phyloP scores from a whole-genome alignment of 2,888 invertebrate species.

The Entomobrya multifasciata region DNA sequence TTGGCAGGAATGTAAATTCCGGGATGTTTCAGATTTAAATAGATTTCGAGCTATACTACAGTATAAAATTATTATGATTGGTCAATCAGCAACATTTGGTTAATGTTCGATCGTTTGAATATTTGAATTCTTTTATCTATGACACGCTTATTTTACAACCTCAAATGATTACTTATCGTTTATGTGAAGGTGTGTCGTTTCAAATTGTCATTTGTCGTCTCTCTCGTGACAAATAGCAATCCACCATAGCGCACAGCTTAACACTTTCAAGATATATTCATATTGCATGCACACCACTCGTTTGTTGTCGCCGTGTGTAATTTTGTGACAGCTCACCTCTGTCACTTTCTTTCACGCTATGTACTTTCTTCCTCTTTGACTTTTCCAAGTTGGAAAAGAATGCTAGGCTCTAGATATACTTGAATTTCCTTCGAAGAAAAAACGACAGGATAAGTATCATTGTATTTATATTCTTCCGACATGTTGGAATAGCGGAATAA shows the following conservation, averaged over 20 bases:
- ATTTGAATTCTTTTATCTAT: too few relatives aligned
- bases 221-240: slow-evolving; percentile 61
- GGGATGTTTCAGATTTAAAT: too few relatives aligned
- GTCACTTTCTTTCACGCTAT: slow-evolving; percentile 64
- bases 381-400: not conserved
- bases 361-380: slow-evolving; percentile 21
- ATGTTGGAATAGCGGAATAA: not conserved
- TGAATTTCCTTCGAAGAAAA: too few relatives aligned
- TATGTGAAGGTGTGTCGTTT: not conserved
- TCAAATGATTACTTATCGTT: not conserved
- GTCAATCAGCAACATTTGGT: too few relatives aligned
- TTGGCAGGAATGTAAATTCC: too few relatives aligned
- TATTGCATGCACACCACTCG: slow-evolving; percentile 63
- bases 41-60: too few relatives aligned
- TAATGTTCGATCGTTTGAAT: too few relatives aligned
- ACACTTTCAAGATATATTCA: not conserved
- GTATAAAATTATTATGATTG: too few relatives aligned
- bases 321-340: slow-evolving; percentile 68
- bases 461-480: not conserved
- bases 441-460: too few relatives aligned
- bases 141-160: too few relatives aligned
- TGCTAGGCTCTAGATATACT: too few relatives aligned
- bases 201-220: not conserved
- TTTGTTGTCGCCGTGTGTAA: slow-evolving; percentile 49
- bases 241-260: not conserved